These are phyloP conservation scores for Agriotes lineatus DNA, from an alignment of 2,888 invertebrate species.

Conservation along the genomic window DNA sequence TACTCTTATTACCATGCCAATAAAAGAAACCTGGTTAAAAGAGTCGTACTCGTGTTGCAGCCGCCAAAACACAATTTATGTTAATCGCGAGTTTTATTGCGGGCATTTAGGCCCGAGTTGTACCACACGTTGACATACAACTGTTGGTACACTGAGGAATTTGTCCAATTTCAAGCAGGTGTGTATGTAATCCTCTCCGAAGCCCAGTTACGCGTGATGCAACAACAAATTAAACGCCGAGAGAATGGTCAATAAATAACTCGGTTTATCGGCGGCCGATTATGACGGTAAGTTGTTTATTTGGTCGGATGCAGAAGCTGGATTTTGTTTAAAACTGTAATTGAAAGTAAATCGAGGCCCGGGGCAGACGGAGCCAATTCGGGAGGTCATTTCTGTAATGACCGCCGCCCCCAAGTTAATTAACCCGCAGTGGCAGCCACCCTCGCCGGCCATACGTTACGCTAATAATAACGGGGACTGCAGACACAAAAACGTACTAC, in stretches of 20 bases:
- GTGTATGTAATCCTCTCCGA: slow-evolving; percentile 7
- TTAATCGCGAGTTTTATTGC: slow-evolving; percentile 19
- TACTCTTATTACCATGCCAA: slow-evolving; percentile 2
- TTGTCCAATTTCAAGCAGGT: slow-evolving; percentile 15
- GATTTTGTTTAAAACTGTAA: slow-evolving; percentile 46
- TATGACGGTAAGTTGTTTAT: slow-evolving; percentile 6
- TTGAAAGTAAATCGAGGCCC: slow-evolving; percentile 57
- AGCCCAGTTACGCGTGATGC: slow-evolving; percentile 1
- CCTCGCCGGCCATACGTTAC: slow-evolving; percentile 42
- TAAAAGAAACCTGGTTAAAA: slow-evolving; percentile 22
- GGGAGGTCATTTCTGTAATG: slow-evolving; percentile 59
- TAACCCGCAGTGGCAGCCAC: slow-evolving; percentile 52
- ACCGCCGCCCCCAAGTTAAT: slow-evolving; percentile 56
- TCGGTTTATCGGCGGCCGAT: no score
- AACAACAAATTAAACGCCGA: not conserved
- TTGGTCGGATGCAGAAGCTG: not conserved
- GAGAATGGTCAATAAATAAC: slow-evolving; percentile 6
- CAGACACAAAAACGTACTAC: slow-evolving; percentile 19
- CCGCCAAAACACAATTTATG: slow-evolving; percentile 28
- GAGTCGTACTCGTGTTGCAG: slow-evolving; percentile 22
- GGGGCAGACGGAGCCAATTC: slow-evolving; percentile 54
- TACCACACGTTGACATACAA: slow-evolving; percentile 13
- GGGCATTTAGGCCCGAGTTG: slow-evolving; percentile 4
- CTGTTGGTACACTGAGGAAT: slow-evolving; percentile 5
- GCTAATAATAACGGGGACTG: slow-evolving; percentile 42